These are phyloP conservation scores for Zoanthus sansibaricus DNA, from an alignment of 92 coral and sea anemone genomes.

Conservation along the genomic window DNA sequence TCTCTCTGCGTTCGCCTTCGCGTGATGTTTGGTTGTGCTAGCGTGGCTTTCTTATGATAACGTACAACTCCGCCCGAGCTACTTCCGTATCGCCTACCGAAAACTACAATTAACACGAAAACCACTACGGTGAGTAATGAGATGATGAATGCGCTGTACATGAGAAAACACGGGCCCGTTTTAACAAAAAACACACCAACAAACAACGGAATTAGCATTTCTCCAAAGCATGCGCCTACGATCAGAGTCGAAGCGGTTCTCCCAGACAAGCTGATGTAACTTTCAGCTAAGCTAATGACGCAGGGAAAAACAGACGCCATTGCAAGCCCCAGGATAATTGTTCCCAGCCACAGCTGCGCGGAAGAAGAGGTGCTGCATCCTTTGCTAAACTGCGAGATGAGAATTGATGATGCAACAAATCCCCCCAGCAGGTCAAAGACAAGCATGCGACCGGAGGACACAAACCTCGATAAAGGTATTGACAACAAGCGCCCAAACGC, in stretches of 20 bases:
- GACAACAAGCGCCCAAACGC: constrained; percentile 81
- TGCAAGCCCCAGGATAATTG: constrained; percentile 82
- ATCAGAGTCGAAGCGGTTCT: constrained; percentile 83
- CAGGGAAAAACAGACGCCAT: constrained; percentile 95
- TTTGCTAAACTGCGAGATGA: constrained; percentile 71
- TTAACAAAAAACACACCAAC: constrained; percentile 78
- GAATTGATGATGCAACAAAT: constrained; percentile 67
- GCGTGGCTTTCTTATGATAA: constrained; percentile 28
- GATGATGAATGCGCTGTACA: constrained; percentile 71
- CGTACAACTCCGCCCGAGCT: constrained; percentile 20
- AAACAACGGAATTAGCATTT: constrained; percentile 85
- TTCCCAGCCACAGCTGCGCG: constrained; percentile 86
- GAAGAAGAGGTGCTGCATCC: constrained; percentile 57
- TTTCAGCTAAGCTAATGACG: constrained; percentile 85
- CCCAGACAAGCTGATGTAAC: constrained; percentile 81
- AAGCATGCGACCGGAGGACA: constrained; percentile 76
- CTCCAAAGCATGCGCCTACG: constrained; percentile 90
- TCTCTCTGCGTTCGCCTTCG: constrained; percentile 17
- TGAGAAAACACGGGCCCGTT: constrained; percentile 82
- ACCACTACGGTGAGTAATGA: constrained; percentile 53
- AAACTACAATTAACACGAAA: constrained; percentile 41
- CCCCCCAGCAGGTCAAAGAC: constrained; percentile 75
- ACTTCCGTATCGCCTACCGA: constrained; percentile 37
- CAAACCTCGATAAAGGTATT: constrained; percentile 76
- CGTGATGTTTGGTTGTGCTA: constrained; percentile 14